A percentile compares a stretch with the other conserved stretches of the same genome.
Evolutionary conservation across 2,888 invertebrate genomes (phyloP).

Genomic region (Lasioglossum malachurum): DNA sequence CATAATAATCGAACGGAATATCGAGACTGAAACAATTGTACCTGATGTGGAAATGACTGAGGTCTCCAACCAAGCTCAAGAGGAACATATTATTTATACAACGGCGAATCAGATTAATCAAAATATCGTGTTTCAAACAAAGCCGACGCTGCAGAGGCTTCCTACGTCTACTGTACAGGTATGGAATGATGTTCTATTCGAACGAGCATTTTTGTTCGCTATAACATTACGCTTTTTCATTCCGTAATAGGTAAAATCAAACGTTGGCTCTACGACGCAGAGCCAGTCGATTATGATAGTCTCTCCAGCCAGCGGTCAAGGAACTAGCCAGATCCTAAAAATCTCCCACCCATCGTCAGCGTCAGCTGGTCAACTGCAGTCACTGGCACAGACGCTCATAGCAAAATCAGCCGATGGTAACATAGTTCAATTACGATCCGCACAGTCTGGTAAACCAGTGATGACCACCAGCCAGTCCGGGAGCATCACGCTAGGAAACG

Average conservation of each 20-base stretch:
- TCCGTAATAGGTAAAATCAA: constrained; percentile 77
- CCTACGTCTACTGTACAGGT: constrained; percentile 80
- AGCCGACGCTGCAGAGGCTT: constrained; percentile 81
- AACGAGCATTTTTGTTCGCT: not conserved
- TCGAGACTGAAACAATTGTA: constrained; percentile 76
- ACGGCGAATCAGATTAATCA: constrained; percentile 79
- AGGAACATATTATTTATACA: constrained; percentile 80
- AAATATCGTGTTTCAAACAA: constrained; percentile 82
- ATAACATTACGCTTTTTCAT: constrained; percentile 17
- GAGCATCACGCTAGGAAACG: constrained; percentile 78
- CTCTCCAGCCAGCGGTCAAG: constrained; percentile 82
- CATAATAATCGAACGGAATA: constrained; percentile 69
- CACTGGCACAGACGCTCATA: constrained; percentile 83
- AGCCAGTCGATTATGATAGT: constrained; percentile 84
- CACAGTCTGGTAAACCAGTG: constrained; percentile 78
- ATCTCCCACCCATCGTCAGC: constrained; percentile 83
- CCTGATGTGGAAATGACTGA: constrained; percentile 83
- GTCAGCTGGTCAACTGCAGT: constrained; percentile 82
- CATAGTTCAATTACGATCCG: constrained; percentile 82
- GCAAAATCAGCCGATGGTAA: constrained; percentile 84
- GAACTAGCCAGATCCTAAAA: constrained; percentile 83
- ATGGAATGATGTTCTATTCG: constrained; percentile 14
- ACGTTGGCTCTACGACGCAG: constrained; percentile 77
- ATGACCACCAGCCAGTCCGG: constrained; percentile 80
- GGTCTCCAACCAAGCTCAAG: constrained; percentile 75